Base-by-base conservation (phyloP, 2,113 vertebrate genomes). In the Forbesichthys papilliferus region DNA sequence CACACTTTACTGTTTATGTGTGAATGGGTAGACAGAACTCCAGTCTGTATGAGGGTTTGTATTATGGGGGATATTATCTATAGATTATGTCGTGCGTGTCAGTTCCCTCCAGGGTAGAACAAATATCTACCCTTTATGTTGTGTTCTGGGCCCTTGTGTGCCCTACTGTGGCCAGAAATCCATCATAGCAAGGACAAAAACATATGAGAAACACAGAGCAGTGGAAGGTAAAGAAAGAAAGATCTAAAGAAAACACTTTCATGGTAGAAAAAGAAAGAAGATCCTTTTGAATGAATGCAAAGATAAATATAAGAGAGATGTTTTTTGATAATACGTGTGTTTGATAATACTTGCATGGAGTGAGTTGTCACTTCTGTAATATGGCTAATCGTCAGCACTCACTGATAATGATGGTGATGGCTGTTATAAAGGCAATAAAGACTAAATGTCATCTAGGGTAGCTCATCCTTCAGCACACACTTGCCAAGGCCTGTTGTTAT, bases 101-200 rank as follows among this genome's bases (percentile, higher is more conserved):
- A 57, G 27, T 71, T 77, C 68, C 70, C 73, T 52, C 59, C 68
- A 69, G 67, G 66, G 47, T 34, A 66, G 33, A 60, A 16, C 61
- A 71, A 58, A 49, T 55, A 64, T 71, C 27, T 14, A 74, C 69
- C 58, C 85, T 66, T 75, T 77, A 80, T 79, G 64, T 68, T 63
- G 61, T 72, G 63, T 61, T 80, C 51, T 56, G 65, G 61, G 53
- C 71, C 73, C 74, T 53, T 0, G 36, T 80, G 62, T 55, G 18
- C 66, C 56, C 64, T 64, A 66, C 56, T 66, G 16, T 66, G 76
- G 48, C 67, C 73, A 69, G 64, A 66, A 73, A 83, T 82, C 66
- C 61, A 66, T 78, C 61, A 47, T 62, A 73, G 63, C 68, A 71
- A 74, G 72, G 71, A n/a, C 58, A 71, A 72, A 69, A 76, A 69